Conservation (phyloP, 2,888 invertebrate genomes). For the Stenotaenia linearis region DNA sequence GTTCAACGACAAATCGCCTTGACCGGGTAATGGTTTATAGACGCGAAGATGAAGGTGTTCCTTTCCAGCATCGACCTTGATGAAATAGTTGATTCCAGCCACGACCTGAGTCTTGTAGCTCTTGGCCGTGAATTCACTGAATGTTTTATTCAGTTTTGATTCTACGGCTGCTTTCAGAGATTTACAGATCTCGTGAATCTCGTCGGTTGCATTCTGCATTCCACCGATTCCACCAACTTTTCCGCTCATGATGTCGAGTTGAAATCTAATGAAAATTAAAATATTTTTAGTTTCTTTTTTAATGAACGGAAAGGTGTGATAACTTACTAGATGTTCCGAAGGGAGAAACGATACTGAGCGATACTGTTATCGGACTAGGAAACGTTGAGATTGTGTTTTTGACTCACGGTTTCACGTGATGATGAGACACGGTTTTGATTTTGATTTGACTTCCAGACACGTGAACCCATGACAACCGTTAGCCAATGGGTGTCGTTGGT, state of each 20-base stretch:
- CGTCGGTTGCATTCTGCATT: slow-evolving; percentile 29
- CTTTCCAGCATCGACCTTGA: slow-evolving; percentile 29
- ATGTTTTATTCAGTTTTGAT: slow-evolving; percentile 27
- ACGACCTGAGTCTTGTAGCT: slow-evolving; percentile 33
- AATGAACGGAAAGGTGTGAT: neutral
- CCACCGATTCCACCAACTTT: slow-evolving; percentile 19
- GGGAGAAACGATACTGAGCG: neutral
- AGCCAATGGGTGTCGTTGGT: too few relatives aligned
- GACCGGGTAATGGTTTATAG: slow-evolving; percentile 42
- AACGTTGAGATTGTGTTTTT: neutral
- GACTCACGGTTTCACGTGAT: neutral
- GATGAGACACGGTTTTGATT: neutral
- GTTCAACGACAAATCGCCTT: slow-evolving; percentile 40
- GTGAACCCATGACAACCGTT: neutral
- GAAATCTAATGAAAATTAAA: too few relatives aligned
- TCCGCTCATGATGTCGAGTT: neutral
- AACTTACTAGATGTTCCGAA: neutral
- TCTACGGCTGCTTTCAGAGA: slow-evolving; percentile 24
- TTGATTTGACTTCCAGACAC: neutral
- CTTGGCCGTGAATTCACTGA: slow-evolving; percentile 29
- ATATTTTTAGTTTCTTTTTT: too few relatives aligned
- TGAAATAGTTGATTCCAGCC: slow-evolving; percentile 35
- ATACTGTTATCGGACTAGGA: too few relatives aligned
- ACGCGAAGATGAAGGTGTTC: slow-evolving; percentile 45
- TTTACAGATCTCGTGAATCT: slow-evolving; percentile 31